Evolutionary conservation across 2,888 invertebrate genomes (phyloP), one percentile per base, ranked within the genome.

Genomic region (Agrypnus murinus): DNA sequence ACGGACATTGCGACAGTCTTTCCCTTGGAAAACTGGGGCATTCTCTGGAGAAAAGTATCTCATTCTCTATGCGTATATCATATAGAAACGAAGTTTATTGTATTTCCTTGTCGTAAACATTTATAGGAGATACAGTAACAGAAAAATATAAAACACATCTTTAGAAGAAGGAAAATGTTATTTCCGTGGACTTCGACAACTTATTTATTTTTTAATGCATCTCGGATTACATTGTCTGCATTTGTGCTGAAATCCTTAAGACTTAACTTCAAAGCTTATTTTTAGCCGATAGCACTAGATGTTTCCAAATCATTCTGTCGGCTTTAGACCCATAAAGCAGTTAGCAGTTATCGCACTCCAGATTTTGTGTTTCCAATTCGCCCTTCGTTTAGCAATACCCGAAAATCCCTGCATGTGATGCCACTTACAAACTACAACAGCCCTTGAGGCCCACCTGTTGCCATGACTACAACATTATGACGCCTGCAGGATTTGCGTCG

Each of bases 391-490:
- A 36, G 36, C 55, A 43, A 43, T 32, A 59, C 10, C 43, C 43
- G 17, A 36, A 63, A 48, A 14, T 25, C 19, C 45, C 48, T 38
- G 50, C 50, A 63, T 63, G 48, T 40, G 40, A 40, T 55, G 43
- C 38, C 55, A 40, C 64, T 64, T 63, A 36, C 34, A 48, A 15
- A 40, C 14, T 64, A 64, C 17, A 50, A 55, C 46, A 53, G 31
- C 53, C 31, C 36, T 40, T 14, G 59, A 10, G 59, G 53, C 55
- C 55, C 64, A 73, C 73, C 69, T 69, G 69, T 73, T 73, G 67
- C 73, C 73, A 70, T 73, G 67, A 43, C 67, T 62, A 73, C 72
- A 25, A n/a, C 50, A 19, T 55, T 43, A 64, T 64, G 53, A 64
- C 64, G 59, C 53, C 65, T 64, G 46, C 38, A 66, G 66, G 69